Percentiles rank a stretch among this genome's conserved stretches.
These are phyloP conservation scores for Gymnodraco acuticeps DNA, from an alignment of 2,797 vertebrate genomes.

Conservation along the genomic window DNA sequence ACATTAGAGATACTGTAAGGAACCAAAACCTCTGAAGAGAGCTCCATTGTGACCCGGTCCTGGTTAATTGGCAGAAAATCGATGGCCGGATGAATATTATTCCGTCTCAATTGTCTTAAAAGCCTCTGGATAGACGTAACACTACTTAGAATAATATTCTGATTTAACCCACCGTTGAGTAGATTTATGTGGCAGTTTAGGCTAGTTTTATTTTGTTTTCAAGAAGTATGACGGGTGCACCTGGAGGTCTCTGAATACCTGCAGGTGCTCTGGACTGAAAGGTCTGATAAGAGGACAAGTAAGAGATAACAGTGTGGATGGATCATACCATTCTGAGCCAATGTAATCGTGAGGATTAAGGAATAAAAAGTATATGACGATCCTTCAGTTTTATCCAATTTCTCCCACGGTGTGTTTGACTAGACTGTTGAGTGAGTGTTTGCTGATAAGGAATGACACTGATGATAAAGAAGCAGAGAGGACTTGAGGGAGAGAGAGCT, in stretches of 20 bases:
- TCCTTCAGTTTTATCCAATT: slow-evolving; percentile 11
- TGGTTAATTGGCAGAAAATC: neutral
- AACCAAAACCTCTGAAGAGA: neutral
- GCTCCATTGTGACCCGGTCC: too few relatives aligned
- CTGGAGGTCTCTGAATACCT: slow-evolving; percentile 16
- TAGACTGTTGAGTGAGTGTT: slow-evolving; percentile 25
- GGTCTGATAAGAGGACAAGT: slow-evolving; percentile 22
- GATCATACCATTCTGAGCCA: slow-evolving; percentile 17
- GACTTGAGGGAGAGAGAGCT: slow-evolving; percentile 25
- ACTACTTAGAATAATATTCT: neutral
- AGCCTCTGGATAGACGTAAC: neutral
- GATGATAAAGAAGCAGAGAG: slow-evolving; percentile 26
- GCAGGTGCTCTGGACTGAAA: slow-evolving; percentile 25
- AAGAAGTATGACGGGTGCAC: slow-evolving; percentile 12
- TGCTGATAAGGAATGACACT: neutral
- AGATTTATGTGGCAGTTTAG: neutral
- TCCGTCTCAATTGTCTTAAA: neutral
- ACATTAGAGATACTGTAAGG: neutral
- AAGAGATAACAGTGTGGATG: slow-evolving; percentile 14
- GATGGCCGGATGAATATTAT: neutral
- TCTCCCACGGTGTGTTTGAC: slow-evolving; percentile 15
- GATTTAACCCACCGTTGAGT: neutral
- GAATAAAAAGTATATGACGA: neutral
- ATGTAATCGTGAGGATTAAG: slow-evolving; percentile 3
- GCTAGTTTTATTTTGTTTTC: too few relatives aligned